Base-by-base conservation (phyloP, 2,113 vertebrate genomes). In the Xiphophorus maculatus region DNA sequence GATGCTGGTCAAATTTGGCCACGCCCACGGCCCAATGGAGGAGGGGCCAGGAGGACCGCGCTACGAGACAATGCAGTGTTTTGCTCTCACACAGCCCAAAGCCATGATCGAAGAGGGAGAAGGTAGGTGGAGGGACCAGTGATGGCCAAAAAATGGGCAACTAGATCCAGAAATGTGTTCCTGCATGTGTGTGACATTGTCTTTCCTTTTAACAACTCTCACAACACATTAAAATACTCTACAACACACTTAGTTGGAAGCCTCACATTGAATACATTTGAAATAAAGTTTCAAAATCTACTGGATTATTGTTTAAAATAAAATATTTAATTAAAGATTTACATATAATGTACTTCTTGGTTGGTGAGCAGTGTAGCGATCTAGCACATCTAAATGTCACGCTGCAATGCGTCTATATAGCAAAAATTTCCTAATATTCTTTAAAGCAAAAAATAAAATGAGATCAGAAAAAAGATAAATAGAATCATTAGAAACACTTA, bases 51-150 rank as follows among this genome's bases (percentile, higher is more conserved):
- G 94, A 63, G 90, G 91, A 77, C 96, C 95, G 5, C 95, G 95
- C 93, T 98, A 97, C 0, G 98, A 99, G 92, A 98, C 97, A 69
- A 99, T 99, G 98, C 98, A 99, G 84, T 99, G 98, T 88, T 99
- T 99, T 76, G 98, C 98, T 77, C 95, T 99, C 35, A 98, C 97
- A 1, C 98, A 99, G 88, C 98, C 98, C 30, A 96, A 97, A 81
- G 97, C 97, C 82, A 98, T 99, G 96, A 97, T 98, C 87, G 98
- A 99, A 85, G 98, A 99, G 78, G 97, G 97, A 0, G 97, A 99
- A 95, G 97, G 98, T 82, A 82, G 66, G 74, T 17, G 66, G 74
- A 48, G 61, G 80, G 28, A 66, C 32, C 9, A 4, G 30, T 22
- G 28, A 15, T 32, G n/a, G n/a, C 28, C 60, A 79, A 13, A 35